Conservation (phyloP, 2,888 invertebrate genomes). For the Macrostomum cliftonense region DNA sequence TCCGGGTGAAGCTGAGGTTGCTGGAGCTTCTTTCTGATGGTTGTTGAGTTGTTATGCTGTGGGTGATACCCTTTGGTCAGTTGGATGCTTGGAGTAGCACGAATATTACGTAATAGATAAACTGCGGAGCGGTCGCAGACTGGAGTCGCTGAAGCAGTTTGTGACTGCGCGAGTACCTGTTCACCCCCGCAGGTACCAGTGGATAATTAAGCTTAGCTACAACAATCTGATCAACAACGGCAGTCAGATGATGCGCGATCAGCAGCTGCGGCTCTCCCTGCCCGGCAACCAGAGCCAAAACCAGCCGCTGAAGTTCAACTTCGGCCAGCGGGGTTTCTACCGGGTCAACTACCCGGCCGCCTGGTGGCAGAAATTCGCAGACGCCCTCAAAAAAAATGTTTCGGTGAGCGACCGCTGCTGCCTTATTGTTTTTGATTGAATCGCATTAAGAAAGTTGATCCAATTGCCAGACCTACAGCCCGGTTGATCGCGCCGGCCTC, state of each 20-base stretch:
- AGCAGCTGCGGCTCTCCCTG: constrained; percentile 19
- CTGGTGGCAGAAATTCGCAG: neutral
- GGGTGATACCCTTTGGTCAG: no score
- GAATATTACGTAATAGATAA: no score
- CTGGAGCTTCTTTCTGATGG: constrained; percentile 1
- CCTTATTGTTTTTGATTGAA: neutral
- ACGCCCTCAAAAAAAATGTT: neutral
- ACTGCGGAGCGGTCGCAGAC: no score
- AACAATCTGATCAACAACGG: no score
- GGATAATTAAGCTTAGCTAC: no score
- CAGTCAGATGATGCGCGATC: constrained; percentile 22
- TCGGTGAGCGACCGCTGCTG: constrained; percentile 1
- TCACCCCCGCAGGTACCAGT: no score
- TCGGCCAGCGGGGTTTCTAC: neutral
- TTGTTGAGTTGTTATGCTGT: no score
- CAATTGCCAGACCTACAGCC: no score
- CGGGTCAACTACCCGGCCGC: neutral
- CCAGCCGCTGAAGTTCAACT: neutral
- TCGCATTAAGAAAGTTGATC: no score
- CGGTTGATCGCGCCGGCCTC: constrained; percentile 29
- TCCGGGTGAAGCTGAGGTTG: neutral
- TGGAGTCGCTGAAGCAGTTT: no score
- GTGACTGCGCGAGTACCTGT: no score
- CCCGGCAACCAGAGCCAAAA: neutral
- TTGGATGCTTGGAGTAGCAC: no score